These are phyloP conservation scores for Ptychobarbus kaznakovi DNA, from an alignment of 2,797 vertebrate species.

Conservation along the genomic window DNA sequence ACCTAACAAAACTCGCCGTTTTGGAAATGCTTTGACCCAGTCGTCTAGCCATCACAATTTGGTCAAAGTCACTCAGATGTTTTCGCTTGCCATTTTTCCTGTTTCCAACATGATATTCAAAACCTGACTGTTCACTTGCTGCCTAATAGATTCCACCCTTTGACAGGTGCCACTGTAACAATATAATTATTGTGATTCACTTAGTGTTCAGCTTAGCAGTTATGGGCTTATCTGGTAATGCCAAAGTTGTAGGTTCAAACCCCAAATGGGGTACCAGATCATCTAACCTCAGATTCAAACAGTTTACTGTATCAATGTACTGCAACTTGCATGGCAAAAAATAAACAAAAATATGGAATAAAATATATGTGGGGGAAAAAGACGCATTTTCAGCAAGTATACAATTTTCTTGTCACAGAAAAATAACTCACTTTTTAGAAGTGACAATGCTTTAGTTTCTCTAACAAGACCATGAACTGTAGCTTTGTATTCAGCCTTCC, in stretches of 20 bases:
- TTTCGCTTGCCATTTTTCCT: background rate
- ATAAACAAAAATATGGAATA: background rate
- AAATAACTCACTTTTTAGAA: background rate
- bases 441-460: background rate
- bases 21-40: too few species aligned
- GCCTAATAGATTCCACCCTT: background rate
- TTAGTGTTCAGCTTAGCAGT: background rate
- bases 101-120: background rate
- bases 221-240: background rate
- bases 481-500: slow-evolving; percentile 18
- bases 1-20: background rate
- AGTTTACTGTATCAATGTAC: background rate
- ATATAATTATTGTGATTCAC: background rate
- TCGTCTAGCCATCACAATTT: background rate
- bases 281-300: background rate
- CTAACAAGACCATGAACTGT: slow-evolving; percentile 16
- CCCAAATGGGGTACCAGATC: background rate
- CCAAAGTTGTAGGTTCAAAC: background rate
- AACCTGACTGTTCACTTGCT: background rate
- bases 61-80: background rate
- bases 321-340: background rate
- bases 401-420: background rate
- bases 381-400: background rate
- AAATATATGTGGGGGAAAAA: too few species aligned
- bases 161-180: background rate